Percentiles rank a stretch among this genome's conserved stretches.
Conservation (phyloP, 2,888 invertebrate species). For the Rhagium mordax region DNA sequence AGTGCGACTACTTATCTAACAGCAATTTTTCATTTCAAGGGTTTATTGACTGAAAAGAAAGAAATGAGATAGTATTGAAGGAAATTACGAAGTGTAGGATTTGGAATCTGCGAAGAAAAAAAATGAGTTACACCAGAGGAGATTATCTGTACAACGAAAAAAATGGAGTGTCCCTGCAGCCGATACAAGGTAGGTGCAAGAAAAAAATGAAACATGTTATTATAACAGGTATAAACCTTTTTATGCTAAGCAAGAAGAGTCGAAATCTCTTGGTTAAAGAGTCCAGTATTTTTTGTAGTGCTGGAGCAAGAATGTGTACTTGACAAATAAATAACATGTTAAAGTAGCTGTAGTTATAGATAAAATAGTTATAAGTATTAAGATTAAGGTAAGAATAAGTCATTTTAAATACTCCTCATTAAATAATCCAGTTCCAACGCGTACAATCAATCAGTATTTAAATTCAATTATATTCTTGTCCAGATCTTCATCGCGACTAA, state of each 20-base stretch:
- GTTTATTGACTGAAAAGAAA: not conserved
- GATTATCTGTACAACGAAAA: slow-evolving; percentile 56
- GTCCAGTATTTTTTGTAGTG: not conserved
- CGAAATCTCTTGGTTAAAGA: not conserved
- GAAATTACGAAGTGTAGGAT: not conserved
- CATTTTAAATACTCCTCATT: not conserved
- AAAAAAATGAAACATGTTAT: slow-evolving; percentile 4
- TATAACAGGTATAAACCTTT: not conserved
- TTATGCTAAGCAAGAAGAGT: not conserved
- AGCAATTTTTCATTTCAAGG: slow-evolving; percentile 5
- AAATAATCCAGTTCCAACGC: too few relatives aligned
- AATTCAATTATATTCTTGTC: too few relatives aligned
- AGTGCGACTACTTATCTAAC: not conserved
- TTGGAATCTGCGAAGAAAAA: slow-evolving; percentile 11
- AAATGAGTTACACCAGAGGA: slow-evolving; percentile 45
- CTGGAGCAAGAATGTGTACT: not conserved
- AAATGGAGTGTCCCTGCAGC: slow-evolving; percentile 51
- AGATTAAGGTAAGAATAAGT: not conserved
- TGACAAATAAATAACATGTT: not conserved
- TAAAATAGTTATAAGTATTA: not conserved
- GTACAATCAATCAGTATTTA: too few relatives aligned
- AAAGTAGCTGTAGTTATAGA: not conserved
- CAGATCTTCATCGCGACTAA: too few relatives aligned
- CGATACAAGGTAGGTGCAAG: slow-evolving; percentile 46
- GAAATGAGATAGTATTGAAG: slow-evolving; percentile 38